phyloP scores from a whole-genome alignment of 2,797 vertebrate genomes.

The Astyanax mexicanus region DNA sequence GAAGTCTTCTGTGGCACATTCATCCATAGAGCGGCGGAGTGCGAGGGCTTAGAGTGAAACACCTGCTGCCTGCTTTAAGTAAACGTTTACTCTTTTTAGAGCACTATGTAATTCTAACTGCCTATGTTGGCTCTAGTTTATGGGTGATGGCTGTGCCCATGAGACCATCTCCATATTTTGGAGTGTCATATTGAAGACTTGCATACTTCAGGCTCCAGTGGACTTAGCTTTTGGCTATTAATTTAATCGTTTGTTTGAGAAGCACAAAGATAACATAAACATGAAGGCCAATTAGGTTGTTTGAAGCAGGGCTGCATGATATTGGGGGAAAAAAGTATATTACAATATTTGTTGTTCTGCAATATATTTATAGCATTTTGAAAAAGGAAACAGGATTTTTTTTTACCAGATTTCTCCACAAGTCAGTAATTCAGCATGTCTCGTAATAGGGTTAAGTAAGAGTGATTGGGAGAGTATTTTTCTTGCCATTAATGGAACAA shows the following conservation, averaged over 20 bases:
- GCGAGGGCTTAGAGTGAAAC: constrained; percentile 55
- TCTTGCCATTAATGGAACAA: too few relatives aligned
- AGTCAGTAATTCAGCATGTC: too few relatives aligned
- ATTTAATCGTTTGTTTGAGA: not conserved
- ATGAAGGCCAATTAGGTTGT: constrained; percentile 46
- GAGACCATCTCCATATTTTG: too few relatives aligned
- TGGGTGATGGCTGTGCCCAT: constrained; percentile 46
- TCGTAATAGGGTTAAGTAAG: too few relatives aligned
- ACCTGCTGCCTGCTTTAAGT: constrained; percentile 65
- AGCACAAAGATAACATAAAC: constrained; percentile 17
- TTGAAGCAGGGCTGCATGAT: too few relatives aligned
- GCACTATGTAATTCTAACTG: constrained; percentile 60
- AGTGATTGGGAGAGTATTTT: too few relatives aligned
- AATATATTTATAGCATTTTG: too few relatives aligned
- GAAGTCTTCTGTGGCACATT: constrained; percentile 62
- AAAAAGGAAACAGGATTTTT: too few relatives aligned
- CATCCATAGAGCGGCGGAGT: constrained; percentile 49
- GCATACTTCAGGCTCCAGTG: not conserved
- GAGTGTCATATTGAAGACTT: too few relatives aligned
- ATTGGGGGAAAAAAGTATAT: too few relatives aligned
- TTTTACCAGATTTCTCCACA: too few relatives aligned
- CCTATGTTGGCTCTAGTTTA: constrained; percentile 47
- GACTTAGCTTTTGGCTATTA: not conserved
- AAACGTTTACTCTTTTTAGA: constrained; percentile 37
- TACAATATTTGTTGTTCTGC: too few relatives aligned